phyloP scores from a whole-genome alignment of 1,140 invertebrate species.

The Telenomus remus region DNA sequence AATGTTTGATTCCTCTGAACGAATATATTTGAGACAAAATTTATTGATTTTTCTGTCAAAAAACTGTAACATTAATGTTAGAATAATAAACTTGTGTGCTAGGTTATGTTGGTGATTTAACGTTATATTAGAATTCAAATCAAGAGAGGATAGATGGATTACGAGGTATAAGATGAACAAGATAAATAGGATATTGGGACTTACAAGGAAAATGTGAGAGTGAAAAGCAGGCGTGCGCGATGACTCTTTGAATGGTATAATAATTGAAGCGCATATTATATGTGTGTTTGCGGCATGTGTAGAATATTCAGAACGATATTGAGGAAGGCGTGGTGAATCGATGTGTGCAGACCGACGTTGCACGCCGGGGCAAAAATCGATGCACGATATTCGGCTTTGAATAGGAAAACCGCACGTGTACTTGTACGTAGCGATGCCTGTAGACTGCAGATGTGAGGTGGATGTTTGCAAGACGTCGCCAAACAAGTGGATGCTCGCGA shows the following conservation, averaged over 20 bases:
- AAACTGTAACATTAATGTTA: neutral
- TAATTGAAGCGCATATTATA: slow-evolving; percentile 14
- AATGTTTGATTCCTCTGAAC: no score
- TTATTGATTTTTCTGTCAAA: no score
- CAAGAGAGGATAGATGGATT: neutral
- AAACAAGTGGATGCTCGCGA: slow-evolving; percentile 18
- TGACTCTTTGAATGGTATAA: slow-evolving; percentile 12
- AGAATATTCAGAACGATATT: slow-evolving; percentile 17
- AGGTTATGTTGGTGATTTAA: no score
- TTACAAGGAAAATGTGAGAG: neutral
- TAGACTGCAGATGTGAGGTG: slow-evolving; percentile 9
- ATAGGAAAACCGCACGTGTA: slow-evolving; percentile 10
- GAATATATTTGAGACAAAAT: no score
- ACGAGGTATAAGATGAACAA: neutral
- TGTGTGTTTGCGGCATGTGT: slow-evolving; percentile 13
- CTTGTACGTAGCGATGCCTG: slow-evolving; percentile 9
- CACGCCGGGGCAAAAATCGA: slow-evolving; percentile 17
- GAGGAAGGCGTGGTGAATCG: slow-evolving; percentile 20
- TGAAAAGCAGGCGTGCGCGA: neutral
- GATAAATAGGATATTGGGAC: slow-evolving; percentile 6
- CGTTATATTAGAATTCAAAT: no score
- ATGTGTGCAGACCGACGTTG: neutral
- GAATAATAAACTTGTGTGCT: neutral
- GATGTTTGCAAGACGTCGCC: slow-evolving; percentile 21
- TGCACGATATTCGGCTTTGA: slow-evolving; percentile 19